These are phyloP conservation scores for Hofmannophila pseudospretella DNA, from an alignment of 2,888 invertebrate species.

Conservation along the genomic window DNA sequence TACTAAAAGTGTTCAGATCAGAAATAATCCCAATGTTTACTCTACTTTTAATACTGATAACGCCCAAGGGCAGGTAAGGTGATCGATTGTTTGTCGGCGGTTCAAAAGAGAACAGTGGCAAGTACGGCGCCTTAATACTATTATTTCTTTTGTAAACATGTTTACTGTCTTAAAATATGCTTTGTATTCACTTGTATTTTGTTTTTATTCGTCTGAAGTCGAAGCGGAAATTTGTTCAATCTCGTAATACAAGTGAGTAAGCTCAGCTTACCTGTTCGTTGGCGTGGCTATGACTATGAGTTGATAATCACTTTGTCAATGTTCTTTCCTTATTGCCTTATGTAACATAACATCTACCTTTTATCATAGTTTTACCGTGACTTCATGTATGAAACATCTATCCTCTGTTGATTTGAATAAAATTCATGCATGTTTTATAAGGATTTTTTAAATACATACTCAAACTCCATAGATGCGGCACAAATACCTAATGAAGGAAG, in stretches of 20 bases:
- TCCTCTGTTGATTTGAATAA: too few species aligned
- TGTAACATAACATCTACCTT: too few species aligned
- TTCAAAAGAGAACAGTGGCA: constrained; percentile 59
- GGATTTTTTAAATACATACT: too few species aligned
- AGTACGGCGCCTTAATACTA: constrained; percentile 49
- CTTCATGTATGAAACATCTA: too few species aligned
- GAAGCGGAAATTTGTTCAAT: constrained; percentile 3
- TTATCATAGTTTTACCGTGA: too few species aligned
- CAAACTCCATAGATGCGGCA: too few species aligned
- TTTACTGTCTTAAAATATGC: constrained; percentile 36
- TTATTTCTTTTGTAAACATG: constrained; percentile 48
- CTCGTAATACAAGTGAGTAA: constrained; percentile 12
- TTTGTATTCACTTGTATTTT: constrained; percentile 39
- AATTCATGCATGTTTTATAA: too few species aligned
- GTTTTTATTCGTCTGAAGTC: constrained; percentile 30
- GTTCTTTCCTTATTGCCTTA: too few species aligned
- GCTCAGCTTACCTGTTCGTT: constrained; percentile 13
- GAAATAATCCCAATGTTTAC: background rate
- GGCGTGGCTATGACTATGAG: too few species aligned
- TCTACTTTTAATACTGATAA: background rate
- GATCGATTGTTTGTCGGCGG: constrained; percentile 26
- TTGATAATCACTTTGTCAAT: too few species aligned
- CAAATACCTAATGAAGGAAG: too few species aligned
- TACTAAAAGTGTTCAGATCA: too few species aligned
- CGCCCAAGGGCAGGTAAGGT: background rate